Percentiles rank a stretch among this genome's conserved stretches.
These are phyloP conservation scores for Arothron firmamentum DNA, from an alignment of 2,113 vertebrate genomes.

Conservation along the genomic window DNA sequence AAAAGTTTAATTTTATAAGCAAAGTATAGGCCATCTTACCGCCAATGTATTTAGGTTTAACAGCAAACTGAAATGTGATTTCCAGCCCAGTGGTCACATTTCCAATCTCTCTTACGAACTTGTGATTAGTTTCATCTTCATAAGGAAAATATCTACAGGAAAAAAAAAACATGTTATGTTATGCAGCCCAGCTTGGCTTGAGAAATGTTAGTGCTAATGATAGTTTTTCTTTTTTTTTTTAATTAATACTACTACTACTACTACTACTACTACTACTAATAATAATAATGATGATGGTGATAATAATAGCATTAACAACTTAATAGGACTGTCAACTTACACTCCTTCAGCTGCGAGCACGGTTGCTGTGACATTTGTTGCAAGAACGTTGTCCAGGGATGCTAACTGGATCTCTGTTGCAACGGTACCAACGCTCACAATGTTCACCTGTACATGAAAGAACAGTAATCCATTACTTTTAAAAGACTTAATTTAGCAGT, in stretches of 20 bases:
- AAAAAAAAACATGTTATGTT: neutral
- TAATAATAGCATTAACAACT: too few species aligned
- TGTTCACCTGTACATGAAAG: slow-evolving; percentile 70
- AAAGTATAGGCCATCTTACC: slow-evolving; percentile 42
- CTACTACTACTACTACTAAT: too few species aligned
- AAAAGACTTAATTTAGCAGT: neutral
- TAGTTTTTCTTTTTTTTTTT: too few species aligned
- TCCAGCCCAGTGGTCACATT: slow-evolving; percentile 70
- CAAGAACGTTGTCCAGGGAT: slow-evolving; percentile 71
- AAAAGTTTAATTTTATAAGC: neutral
- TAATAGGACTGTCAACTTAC: slow-evolving; percentile 48
- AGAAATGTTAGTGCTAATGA: too few species aligned
- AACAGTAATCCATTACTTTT: neutral
- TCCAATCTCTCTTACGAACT: slow-evolving; percentile 68
- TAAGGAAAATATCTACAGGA: slow-evolving; percentile 69
- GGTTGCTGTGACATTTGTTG: slow-evolving; percentile 69
- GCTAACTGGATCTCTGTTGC: slow-evolving; percentile 72
- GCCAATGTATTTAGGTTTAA: slow-evolving; percentile 62
- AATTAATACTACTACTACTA: too few species aligned
- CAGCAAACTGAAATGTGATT: slow-evolving; percentile 74
- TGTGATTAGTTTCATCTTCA: slow-evolving; percentile 62
- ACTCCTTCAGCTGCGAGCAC: slow-evolving; percentile 68
- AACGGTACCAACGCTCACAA: slow-evolving; percentile 69
- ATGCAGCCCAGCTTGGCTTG: neutral
- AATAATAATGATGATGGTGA: too few species aligned